phyloP scores from a whole-genome alignment of 2,888 invertebrate species.

The Tenthredo scrophulariae region DNA sequence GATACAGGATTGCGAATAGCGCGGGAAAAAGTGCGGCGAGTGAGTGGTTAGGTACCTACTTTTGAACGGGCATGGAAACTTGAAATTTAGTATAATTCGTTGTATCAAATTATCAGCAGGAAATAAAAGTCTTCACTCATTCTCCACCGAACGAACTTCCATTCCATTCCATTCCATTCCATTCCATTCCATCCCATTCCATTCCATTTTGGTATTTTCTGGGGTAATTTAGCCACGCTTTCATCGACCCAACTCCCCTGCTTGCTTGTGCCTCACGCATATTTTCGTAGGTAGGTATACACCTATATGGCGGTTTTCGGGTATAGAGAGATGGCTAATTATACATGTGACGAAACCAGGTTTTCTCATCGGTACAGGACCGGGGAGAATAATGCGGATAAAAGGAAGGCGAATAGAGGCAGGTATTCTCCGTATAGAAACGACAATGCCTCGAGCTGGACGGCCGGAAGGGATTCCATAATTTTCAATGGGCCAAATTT shows the following conservation, averaged over 20 bases:
- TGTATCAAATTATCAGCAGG: constrained; percentile 32
- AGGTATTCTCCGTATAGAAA: constrained; percentile 5
- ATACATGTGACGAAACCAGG: background rate
- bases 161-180: background rate
- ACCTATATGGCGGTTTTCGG: background rate
- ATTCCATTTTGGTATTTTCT: constrained; percentile 9
- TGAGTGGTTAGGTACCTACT: background rate
- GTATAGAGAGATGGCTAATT: constrained; percentile 7
- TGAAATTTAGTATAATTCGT: constrained; percentile 44
- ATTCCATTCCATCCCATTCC: background rate
- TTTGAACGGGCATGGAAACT: background rate
- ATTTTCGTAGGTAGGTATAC: background rate
- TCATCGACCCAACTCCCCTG: background rate
- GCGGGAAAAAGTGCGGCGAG: background rate
- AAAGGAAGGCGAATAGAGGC: constrained; percentile 1
- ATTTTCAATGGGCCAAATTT: constrained; percentile 59
- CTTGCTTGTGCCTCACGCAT: background rate
- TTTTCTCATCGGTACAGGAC: background rate
- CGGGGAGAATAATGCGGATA: background rate
- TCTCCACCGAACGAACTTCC: constrained; percentile 5
- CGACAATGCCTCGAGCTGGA: constrained; percentile 34
- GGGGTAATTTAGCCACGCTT: constrained; percentile 10
- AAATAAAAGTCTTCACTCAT: constrained; percentile 36
- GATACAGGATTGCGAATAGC: background rate
- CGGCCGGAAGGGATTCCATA: constrained; percentile 51